Evolutionary conservation across 2,888 invertebrate species (phyloP), one percentile per base, ranked within the genome.

Genomic region (Hypselothyrea guttata): DNA sequence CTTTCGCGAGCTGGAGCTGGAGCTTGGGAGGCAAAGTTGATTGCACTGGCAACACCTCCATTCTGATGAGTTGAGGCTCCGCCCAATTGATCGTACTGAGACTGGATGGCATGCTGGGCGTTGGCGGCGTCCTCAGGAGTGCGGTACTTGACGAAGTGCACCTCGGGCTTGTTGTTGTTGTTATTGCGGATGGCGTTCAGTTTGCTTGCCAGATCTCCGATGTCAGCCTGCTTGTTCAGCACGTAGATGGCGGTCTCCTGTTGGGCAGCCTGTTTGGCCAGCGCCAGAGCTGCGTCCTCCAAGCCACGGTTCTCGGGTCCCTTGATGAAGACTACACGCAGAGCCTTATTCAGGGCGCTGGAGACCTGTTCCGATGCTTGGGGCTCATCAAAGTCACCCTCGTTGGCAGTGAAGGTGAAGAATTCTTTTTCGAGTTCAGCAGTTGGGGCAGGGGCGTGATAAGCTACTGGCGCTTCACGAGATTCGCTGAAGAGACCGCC

Each of bases 281-380:
- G 51, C n/a, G 65, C 61, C 33, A 82, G 46, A 9, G 82, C 84
- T 11, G 82, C 84, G 58, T 84, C 40, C 56, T 84, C 84, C 45
- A 84, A 38, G 0, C 76, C 82, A 40, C 52, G 54, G 64, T 82
- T 73, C 46, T 84, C 84, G 51, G 83, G 82, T 41, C 83, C 76
- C 73, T 85, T 87, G 60, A 87, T 78, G 65, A 89, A 88, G 27
- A 89, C 67, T 16, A 89, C 88, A 7, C 88, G 88, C 13, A 89
- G 72, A 27, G 58, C 77, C 56, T 81, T 83, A 65, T 85, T 88
- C 18, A 84, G 42, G 3, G 71, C 34, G 28, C 61, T 58, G 2
- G 63, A 53, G 0, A 66, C 55, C 30, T 79, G 64, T 2, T 86
- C 72, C 1, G 69, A 64, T 28, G 74, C 70, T 31, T 61, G 55